These are phyloP conservation scores for Jaculus jaculus DNA, from an alignment of 2,113 vertebrate species.

Conservation along the genomic window DNA sequence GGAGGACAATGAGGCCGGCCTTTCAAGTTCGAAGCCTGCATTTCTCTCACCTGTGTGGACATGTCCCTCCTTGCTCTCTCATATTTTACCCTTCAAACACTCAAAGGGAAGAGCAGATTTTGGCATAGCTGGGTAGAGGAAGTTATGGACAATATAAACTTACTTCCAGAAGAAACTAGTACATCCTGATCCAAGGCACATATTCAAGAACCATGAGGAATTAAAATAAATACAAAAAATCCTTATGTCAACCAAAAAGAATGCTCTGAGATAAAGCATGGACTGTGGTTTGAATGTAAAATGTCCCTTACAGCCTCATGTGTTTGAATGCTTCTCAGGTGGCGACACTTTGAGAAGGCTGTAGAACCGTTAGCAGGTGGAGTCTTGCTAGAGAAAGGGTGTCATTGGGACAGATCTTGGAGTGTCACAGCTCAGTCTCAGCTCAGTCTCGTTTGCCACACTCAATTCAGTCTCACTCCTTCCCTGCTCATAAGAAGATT, in stretches of 20 bases:
- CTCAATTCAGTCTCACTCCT: no score
- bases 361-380: no score
- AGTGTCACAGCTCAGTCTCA: no score
- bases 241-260: neutral
- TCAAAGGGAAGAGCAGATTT: neutral
- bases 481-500: no score
- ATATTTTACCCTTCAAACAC: neutral
- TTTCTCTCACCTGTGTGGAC: rapidly evolving
- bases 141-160: neutral
- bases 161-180: neutral
- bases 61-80: neutral
- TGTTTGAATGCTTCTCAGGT: no score
- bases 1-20: neutral
- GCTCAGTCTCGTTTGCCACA: no score
- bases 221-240: neutral
- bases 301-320: no score
- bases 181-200: neutral
- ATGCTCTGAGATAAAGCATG: neutral
- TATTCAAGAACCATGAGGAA: neutral
- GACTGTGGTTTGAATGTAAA: no score
- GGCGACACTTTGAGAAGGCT: no score
- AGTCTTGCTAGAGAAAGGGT: no score
- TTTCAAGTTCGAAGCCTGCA: neutral
- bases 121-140: neutral
- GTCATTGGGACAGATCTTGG: no score